phyloP scores from a whole-genome alignment of 1,140 invertebrate species.

The Leptinotarsa lineolata region DNA sequence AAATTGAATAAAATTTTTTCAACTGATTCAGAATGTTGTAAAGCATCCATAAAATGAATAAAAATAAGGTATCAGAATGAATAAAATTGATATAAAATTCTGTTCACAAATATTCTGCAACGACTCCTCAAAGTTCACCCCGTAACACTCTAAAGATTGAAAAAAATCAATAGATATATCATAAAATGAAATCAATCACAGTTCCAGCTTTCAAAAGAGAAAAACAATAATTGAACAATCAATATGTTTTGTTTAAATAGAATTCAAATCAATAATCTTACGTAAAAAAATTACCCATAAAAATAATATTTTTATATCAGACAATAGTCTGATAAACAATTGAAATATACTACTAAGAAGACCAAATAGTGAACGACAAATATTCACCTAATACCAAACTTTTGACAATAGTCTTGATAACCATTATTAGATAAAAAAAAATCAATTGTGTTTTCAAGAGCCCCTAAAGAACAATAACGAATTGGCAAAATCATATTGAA shows the following conservation, averaged over 20 bases:
- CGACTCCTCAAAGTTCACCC: neutral
- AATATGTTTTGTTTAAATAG: neutral
- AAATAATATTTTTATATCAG: slow-evolving; percentile 18
- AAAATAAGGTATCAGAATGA: too few species aligned
- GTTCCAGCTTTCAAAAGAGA: slow-evolving; percentile 22
- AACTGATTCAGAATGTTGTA: neutral
- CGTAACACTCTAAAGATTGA: neutral
- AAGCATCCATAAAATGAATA: too few species aligned
- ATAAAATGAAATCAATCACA: slow-evolving; percentile 26
- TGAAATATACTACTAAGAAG: neutral
- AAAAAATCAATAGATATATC: neutral
- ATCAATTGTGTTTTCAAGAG: too few species aligned
- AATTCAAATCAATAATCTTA: neutral
- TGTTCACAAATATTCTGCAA: neutral
- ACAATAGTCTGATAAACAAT: neutral
- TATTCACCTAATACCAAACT: too few species aligned
- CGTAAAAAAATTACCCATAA: slow-evolving; percentile 11
- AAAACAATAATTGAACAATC: neutral
- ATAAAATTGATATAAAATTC: neutral
- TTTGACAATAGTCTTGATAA: too few species aligned
- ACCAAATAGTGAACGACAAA: too few species aligned
- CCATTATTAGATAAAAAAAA: too few species aligned
- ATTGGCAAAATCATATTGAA: too few species aligned
- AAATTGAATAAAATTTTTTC: neutral
- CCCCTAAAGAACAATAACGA: too few species aligned